A percentile compares a stretch with the other conserved stretches of the same genome.
These are phyloP conservation scores for Alaudala cheleensis DNA, from an alignment of 2,113 vertebrate genomes.

Conservation along the genomic window DNA sequence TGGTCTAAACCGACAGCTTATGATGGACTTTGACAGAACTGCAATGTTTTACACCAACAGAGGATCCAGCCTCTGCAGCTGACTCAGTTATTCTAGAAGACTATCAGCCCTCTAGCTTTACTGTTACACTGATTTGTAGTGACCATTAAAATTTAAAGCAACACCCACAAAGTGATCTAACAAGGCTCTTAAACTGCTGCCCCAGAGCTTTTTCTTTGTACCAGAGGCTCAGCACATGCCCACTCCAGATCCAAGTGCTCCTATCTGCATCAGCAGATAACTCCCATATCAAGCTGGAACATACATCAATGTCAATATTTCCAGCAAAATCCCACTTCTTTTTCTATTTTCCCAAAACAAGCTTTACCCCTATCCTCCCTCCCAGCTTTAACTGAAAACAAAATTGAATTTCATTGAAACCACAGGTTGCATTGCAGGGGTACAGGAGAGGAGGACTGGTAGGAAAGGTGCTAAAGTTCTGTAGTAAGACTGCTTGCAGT, in stretches of 20 bases:
- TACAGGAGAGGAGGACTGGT: not conserved
- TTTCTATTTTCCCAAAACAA: not conserved
- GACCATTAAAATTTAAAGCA: slow-evolving; percentile 37
- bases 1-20: not conserved
- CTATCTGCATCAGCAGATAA: not conserved
- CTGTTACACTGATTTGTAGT: slow-evolving; percentile 28
- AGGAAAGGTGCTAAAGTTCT: not conserved
- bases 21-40: slow-evolving; percentile 4
- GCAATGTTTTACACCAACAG: not conserved
- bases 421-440: not conserved
- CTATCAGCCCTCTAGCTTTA: slow-evolving; percentile 40
- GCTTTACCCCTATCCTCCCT: not conserved
- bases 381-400: not conserved
- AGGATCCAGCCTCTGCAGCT: not conserved
- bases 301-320: not conserved
- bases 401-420: not conserved
- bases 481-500: not conserved
- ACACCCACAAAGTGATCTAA: not conserved
- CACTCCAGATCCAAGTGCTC: not conserved
- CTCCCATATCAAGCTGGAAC: not conserved
- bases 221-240: not conserved
- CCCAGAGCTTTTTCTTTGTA: not conserved
- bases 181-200: not conserved
- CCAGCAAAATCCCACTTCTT: not conserved
- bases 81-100: slow-evolving; percentile 15